Evolutionary conservation across 2,797 vertebrate species (phyloP).

Genomic region (Hapalemur alaotrensis): DNA sequence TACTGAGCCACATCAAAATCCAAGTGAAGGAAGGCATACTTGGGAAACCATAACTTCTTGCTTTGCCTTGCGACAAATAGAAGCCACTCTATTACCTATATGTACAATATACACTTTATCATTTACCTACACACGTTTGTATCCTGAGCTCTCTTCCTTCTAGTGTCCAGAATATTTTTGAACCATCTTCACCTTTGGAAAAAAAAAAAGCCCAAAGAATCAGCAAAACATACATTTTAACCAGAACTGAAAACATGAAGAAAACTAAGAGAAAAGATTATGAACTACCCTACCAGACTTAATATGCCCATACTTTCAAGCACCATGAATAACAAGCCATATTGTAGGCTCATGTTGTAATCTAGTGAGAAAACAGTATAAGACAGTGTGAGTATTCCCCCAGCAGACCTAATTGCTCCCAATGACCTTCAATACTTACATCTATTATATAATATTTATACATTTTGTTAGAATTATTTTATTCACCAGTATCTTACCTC

Average conservation of each 20-base stretch:
- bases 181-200: neutral
- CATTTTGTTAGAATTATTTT: neutral
- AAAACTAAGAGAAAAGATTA: neutral
- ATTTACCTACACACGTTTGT: neutral
- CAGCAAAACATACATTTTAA: neutral
- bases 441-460: neutral
- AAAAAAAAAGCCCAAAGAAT: neutral
- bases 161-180: neutral
- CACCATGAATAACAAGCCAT: neutral
- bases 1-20: slow-evolving; percentile 29
- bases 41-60: neutral
- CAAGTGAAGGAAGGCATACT: slow-evolving; percentile 7
- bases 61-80: neutral
- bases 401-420: neutral
- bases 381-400: neutral
- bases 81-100: neutral
- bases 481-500: neutral
- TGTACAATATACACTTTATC: neutral
- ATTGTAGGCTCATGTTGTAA: neutral
- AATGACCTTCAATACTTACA: neutral
- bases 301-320: neutral
- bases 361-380: neutral
- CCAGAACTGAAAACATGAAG: slow-evolving; percentile 6
- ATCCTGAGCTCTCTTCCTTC: neutral
- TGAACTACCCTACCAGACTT: neutral